A percentile compares a stretch with the other conserved stretches of the same genome.
Evolutionary conservation across 2,797 vertebrate genomes (phyloP).

Genomic region (Peromyscus melanophrys): DNA sequence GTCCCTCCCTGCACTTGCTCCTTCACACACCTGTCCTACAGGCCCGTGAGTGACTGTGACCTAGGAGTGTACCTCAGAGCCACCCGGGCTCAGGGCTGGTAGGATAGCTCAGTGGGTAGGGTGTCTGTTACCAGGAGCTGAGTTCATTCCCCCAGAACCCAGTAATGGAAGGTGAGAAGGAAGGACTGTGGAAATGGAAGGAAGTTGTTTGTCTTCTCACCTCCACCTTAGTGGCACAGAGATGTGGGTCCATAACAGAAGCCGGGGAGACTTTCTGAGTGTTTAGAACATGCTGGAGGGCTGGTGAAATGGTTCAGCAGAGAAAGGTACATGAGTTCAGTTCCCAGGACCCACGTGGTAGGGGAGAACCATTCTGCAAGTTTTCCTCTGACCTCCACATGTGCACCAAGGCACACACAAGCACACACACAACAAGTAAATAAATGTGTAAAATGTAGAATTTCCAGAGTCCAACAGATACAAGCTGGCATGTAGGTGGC

Average conservation of each 20-base stretch:
- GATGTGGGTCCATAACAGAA: not conserved
- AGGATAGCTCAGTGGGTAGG: not conserved
- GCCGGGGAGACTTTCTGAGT: not conserved
- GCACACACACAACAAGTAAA: not conserved
- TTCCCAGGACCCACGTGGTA: not conserved
- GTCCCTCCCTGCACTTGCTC: not conserved
- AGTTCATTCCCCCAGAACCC: not conserved
- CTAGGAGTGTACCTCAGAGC: not conserved
- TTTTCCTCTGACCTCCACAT: not conserved
- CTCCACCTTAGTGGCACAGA: not conserved
- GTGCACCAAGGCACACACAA: not conserved
- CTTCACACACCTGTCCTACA: not conserved
- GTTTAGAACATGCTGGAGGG: not conserved
- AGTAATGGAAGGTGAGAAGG: not conserved
- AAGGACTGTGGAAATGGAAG: no score
- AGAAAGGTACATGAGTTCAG: not conserved
- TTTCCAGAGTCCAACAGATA: not conserved
- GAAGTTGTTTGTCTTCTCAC: not conserved
- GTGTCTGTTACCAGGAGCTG: not conserved
- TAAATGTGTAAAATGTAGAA: not conserved
- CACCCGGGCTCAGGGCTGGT: no score
- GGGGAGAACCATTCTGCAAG: not conserved
- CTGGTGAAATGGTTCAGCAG: not conserved
- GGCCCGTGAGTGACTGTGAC: not conserved
- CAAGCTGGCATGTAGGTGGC: not conserved